Base-by-base conservation (phyloP, 2,113 vertebrate genomes). In the Alectura lathami region DNA sequence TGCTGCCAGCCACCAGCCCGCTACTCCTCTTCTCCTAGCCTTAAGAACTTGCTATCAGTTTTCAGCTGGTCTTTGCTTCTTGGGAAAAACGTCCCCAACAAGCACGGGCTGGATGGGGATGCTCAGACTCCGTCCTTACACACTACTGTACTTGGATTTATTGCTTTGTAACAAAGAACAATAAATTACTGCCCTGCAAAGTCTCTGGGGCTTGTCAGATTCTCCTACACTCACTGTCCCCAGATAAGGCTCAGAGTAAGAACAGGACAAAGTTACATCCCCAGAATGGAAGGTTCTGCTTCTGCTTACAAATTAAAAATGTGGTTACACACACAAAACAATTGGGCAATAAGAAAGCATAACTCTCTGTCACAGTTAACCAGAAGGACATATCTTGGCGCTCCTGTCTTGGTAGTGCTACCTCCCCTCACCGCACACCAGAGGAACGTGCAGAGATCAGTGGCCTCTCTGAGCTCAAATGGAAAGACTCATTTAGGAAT, bases 401-500 rank as follows among this genome's bases (percentile, higher is more conserved):
- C 42, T 70, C 24, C 54, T 42, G 59, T 27, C 73, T 62, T 78
- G 54, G 68, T 47, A 17, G 30, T 30, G 63, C 53, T 54, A 45
- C n/a, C n/a, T 90, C 36, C 40, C 42, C 40, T 80, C 50, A 32
- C 26, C 50, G 72, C 72, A 14, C 12, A 1, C 18, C 43, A 79
- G 53, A 93, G 51, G 36, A 64, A 76, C 0, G 4, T 2, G 0
- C 20, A 32, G 43, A 86, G 91, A 84, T 96, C 42, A 67, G 72
- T 56, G 79, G 75, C 63, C 67, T 76, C 87, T 83, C 85, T 6
- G 60, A 79, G 72, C 72, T 75, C 72, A 74, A 43, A 93, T 62
- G 23, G 67, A 89, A 93, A 81, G 88, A 70, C 48, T 95, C 51
- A 83, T 90, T 96, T 73, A 94, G 85, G 85, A 95, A 88, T 93